These are phyloP conservation scores for Sciurus vulgaris DNA, from an alignment of 2,797 vertebrate species.

Conservation along the genomic window DNA sequence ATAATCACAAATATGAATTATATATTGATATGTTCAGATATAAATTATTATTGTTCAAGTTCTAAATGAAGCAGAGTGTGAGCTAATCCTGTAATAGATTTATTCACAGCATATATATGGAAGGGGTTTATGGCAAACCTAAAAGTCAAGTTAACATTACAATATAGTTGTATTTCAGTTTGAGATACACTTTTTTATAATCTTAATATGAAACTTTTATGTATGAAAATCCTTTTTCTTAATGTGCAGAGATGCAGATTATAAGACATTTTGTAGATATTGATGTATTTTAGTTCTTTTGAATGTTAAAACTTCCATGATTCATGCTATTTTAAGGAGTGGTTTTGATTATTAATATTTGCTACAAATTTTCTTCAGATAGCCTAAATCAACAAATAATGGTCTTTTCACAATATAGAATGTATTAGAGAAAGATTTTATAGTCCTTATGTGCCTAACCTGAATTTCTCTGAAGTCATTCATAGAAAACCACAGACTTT, in stretches of 20 bases:
- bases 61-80: conserved; percentile 55
- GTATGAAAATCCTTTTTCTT: neutral
- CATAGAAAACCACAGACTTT: conserved; percentile 48
- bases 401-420: conserved; percentile 53
- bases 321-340: conserved; percentile 30
- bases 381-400: neutral
- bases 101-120: neutral
- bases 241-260: neutral
- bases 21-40: neutral
- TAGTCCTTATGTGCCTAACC: conserved; percentile 51
- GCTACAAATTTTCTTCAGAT: conserved; percentile 34
- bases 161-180: conserved; percentile 22
- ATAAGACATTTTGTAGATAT: neutral
- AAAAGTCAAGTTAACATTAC: conserved; percentile 41
- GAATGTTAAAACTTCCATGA: neutral
- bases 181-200: neutral
- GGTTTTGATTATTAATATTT: conserved; percentile 54
- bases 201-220: conserved; percentile 5
- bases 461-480: conserved; percentile 42
- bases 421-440: conserved; percentile 36
- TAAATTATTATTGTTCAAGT: conserved; percentile 44
- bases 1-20: conserved; percentile 30
- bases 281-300: conserved; percentile 12
- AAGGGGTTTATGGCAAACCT: conserved; percentile 2
- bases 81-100: conserved; percentile 48